Evolutionary conservation across 2,113 vertebrate genomes (phyloP), one percentile per base, ranked within the genome.

Genomic region (Donacobius atricapilla): DNA sequence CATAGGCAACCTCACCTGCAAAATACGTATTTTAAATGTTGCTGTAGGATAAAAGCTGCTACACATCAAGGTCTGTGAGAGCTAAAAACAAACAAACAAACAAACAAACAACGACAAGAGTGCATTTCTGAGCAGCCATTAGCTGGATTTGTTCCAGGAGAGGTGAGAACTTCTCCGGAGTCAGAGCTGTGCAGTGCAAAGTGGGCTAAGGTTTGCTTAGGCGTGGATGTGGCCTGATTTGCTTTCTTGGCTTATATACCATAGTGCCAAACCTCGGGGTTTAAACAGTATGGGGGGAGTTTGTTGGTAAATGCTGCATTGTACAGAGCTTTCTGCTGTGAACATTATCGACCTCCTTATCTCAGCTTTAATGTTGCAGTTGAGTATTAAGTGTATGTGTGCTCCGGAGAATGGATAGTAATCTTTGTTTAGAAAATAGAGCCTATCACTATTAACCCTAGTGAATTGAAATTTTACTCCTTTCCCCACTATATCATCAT

Each of bases 371-470:
- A 94, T 92, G 78, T 94, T 95, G 77, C 61, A 48, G 81, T 63
- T 90, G 92, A 73, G 89, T 96, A 80, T 96, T 96, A 95, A 96
- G 87, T 88, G 88, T 92, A 72, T 63, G 83, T 44, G 80, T 94
- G 84, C 93, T 96, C 96, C 27, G 33, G 94, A 94, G 97, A 95
- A 89, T 33, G 86, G 79, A 90, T 53, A 76, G 90, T 69, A 90
- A 90, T 93, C 95, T 98, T 96, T 97, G 92, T 94, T 97, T 96
- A 97, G 97, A 96, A 96, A 96, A 94, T 64, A 88, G 40, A 95
- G 76, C 40, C 68, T 58, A 69, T 54, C 42, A 35, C 42, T 35
- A 51, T 90, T 95, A 96, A 95, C 83, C 78, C 95, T 47, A 42
- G 75, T 69, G 86, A 94, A 96, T 76, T 92, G 89, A 73, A 97